Percentiles rank a stretch among this genome's conserved stretches.
Conservation (phyloP, 1,140 invertebrate species). For the Amphibalanus amphitrite region DNA sequence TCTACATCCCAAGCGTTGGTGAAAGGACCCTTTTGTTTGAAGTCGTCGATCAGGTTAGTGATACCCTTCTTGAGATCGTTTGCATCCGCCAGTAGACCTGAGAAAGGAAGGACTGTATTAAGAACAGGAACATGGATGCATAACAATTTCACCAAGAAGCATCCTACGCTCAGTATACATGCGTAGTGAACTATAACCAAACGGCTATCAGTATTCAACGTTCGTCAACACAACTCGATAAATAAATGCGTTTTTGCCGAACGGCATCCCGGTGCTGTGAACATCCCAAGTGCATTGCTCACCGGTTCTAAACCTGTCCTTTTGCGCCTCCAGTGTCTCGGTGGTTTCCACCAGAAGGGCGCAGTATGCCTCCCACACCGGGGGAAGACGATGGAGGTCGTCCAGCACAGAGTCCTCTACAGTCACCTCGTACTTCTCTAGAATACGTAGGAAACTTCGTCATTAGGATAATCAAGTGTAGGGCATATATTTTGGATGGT, state of each 20-base stretch:
- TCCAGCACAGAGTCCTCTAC: neutral
- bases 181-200: no score
- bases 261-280: no score
- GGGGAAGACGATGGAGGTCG: neutral
- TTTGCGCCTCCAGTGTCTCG: neutral
- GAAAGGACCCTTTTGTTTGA: neutral
- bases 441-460: neutral
- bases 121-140: no score
- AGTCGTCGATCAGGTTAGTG: neutral
- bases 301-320: neutral
- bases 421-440: neutral
- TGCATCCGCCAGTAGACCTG: neutral
- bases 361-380: neutral
- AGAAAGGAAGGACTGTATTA: neutral
- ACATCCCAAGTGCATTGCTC: no score
- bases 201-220: no score
- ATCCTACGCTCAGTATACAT: no score
- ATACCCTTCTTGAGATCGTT: neutral
- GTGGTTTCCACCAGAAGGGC: neutral
- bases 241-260: no score
- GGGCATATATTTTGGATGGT: no score
- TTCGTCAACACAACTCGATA: no score
- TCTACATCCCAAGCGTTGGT: neutral
- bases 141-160: no score
- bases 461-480: constrained; percentile 26